phyloP scores from a whole-genome alignment of 2,113 vertebrate genomes.

The Rhea americana region DNA sequence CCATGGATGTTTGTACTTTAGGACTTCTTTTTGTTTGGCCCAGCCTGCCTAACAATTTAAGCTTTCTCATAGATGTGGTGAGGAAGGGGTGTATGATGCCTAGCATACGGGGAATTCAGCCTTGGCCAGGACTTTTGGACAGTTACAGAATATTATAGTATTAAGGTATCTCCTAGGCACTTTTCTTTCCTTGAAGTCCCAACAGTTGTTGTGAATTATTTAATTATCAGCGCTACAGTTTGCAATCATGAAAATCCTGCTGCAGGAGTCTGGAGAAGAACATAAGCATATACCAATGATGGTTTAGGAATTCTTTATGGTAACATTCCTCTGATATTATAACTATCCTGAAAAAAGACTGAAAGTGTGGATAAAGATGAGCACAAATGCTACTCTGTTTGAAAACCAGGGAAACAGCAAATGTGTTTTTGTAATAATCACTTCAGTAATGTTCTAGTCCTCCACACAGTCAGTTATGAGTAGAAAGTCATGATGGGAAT shows the following conservation, averaged over 20 bases:
- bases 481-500: neutral
- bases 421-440: neutral
- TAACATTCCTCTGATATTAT: neutral
- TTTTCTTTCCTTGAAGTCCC: neutral
- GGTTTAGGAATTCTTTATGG: neutral
- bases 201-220: neutral
- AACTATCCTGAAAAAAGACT: neutral
- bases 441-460: neutral
- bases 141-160: neutral
- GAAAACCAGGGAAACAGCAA: neutral
- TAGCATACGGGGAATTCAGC: neutral
- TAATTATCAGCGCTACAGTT: neutral
- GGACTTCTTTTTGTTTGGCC: neutral
- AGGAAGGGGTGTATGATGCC: accelerated
- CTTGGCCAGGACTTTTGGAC: neutral
- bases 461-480: neutral
- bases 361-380: neutral
- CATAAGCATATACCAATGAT: neutral
- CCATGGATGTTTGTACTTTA: neutral
- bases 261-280: neutral
- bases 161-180: neutral
- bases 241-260: neutral
- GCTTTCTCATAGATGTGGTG: neutral
- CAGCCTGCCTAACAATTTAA: neutral
- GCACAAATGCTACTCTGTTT: neutral